Percentiles rank a stretch among this genome's conserved stretches.
Conservation (phyloP, 1,140 invertebrate genomes). For the Drosophila aff. region DNA sequence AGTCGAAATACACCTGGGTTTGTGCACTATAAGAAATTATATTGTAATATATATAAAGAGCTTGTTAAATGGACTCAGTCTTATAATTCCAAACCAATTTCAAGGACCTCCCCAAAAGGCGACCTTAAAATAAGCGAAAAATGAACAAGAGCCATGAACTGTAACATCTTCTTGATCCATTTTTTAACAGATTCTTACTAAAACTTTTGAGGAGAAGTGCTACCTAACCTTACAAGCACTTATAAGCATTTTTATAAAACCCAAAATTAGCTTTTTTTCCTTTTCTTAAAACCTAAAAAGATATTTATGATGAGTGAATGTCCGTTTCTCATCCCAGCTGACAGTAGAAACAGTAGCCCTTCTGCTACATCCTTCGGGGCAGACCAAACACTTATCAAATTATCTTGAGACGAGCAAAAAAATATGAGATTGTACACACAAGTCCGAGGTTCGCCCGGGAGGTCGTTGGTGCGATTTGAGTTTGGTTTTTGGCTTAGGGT, state of each 20-base stretch:
- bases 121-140: no score
- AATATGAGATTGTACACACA: constrained; percentile 3
- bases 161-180: no score
- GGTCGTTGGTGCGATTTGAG: constrained; percentile 14
- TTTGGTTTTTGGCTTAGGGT: constrained; percentile 14
- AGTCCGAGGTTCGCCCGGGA: constrained; percentile 7
- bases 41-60: not conserved
- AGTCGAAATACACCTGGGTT: not conserved
- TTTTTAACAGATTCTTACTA: not conserved
- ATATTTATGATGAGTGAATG: constrained; percentile 2
- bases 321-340: constrained; percentile 5
- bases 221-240: not conserved
- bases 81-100: no score
- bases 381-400: constrained; percentile 77
- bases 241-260: not conserved
- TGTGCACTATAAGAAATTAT: not conserved
- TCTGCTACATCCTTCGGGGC: constrained; percentile 33
- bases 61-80: no score
- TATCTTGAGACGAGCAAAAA: constrained; percentile 54
- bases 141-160: not conserved
- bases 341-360: constrained; percentile 58
- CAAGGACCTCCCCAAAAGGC: no score
- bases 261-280: not conserved
- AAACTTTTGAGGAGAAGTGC: not conserved
- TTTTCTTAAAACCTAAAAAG: not conserved